Conservation (phyloP, 2,113 vertebrate genomes). For the Galeopterus variegatus region DNA sequence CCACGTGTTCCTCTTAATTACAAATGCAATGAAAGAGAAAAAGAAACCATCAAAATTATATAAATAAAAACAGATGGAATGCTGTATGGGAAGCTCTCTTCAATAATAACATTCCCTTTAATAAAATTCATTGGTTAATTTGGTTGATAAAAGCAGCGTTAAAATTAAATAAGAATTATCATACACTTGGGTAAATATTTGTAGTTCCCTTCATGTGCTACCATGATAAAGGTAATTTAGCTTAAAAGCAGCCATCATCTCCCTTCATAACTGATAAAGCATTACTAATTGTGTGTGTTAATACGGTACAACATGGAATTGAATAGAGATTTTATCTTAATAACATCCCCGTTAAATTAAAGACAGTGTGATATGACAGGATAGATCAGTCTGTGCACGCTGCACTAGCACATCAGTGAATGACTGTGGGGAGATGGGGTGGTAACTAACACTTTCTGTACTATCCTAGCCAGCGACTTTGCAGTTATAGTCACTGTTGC, state of each 20-base stretch:
- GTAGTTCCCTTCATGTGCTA: constrained; percentile 81
- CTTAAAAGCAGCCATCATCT: constrained; percentile 83
- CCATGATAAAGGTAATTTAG: constrained; percentile 85
- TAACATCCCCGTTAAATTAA: constrained; percentile 88
- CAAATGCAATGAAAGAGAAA: constrained; percentile 82
- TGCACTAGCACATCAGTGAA: constrained; percentile 81
- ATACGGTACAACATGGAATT: constrained; percentile 85
- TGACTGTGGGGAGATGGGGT: constrained; percentile 66
- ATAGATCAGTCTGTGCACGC: constrained; percentile 85
- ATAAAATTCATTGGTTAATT: constrained; percentile 82
- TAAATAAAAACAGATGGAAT: constrained; percentile 84
- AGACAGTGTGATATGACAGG: constrained; percentile 84
- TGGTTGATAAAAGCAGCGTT: constrained; percentile 78
- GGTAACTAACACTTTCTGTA: constrained; percentile 70
- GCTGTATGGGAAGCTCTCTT: constrained; percentile 60
- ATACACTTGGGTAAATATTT: constrained; percentile 84
- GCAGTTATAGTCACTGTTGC: constrained; percentile 69
- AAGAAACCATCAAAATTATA: constrained; percentile 78
- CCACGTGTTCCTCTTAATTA: constrained; percentile 83
- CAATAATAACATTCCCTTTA: constrained; percentile 73
- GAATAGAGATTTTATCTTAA: constrained; percentile 90
- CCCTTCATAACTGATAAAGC: constrained; percentile 87
- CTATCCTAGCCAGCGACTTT: constrained; percentile 68
- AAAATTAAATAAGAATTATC: constrained; percentile 86
- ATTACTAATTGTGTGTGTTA: constrained; percentile 88